Base-by-base conservation (phyloP, 2,888 invertebrate species). In the Andrena haemorrhoa region DNA sequence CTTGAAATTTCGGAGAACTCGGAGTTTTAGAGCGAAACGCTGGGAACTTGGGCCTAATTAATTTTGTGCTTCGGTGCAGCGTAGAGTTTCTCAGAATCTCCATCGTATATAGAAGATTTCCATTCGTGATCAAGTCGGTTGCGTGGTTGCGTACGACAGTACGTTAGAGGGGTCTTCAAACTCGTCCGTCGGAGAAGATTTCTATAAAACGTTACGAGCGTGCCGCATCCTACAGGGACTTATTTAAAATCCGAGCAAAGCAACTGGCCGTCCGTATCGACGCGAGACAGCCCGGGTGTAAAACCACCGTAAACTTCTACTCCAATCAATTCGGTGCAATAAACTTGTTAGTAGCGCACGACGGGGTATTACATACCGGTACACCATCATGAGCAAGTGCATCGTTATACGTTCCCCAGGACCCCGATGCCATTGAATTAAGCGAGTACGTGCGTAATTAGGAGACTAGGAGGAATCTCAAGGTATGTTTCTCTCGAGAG, bases 221-320 rank as follows among this genome's bases (percentile, higher is more conserved):
- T 71, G 72, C 83, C 75, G 81, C 80, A 77, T 74, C 49, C 79
- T 78, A 56, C 60, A 81, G 77, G 85, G 80, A 89, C 89, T 82
- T 86, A 89, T 87, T 88, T 89, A 84, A 84, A 86, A 79, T 63
- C 53, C 68, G 51, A 71, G 29, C 66, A 16, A 29, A 53, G 66
- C 41, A 60, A 76, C 29, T 49, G 74, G 58, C 74, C 41, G 33
- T 16, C 20, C 60, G 65, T 47, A 79, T 73, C 76, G 69, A 47
- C 16, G 56, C 47, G 77, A 75, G 72, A 64, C 79, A 75, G 74
- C 74, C 66, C 65, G 86, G 79, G 79, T 81, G 81, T 91, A 89
- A 91, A 91, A 90, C 84, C 82, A 85, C 82, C 88, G 88, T 91
- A 90, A 89, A 91, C 79, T 85, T 88, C 86, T 90, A 90, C 89